These are phyloP conservation scores for Vireo griseus DNA, from an alignment of 2,797 vertebrate species.

Conservation along the genomic window DNA sequence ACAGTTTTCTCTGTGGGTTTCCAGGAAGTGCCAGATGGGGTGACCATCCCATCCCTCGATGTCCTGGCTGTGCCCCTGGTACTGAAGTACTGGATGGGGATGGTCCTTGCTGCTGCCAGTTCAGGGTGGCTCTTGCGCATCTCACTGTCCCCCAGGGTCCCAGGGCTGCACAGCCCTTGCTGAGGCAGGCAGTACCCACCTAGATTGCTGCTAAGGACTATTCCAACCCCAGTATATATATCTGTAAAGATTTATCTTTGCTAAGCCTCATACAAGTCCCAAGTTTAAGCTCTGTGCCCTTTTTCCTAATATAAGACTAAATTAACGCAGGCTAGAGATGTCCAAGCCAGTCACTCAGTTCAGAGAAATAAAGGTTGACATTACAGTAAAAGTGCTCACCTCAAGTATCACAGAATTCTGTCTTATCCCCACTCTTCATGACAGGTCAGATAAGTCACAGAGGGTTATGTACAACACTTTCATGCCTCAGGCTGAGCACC, in stretches of 20 bases:
- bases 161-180: not conserved
- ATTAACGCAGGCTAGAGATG: not conserved
- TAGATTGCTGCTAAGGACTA: not conserved
- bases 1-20: not conserved
- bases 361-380: not conserved
- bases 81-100: not conserved
- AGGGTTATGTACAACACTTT: not conserved
- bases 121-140: not conserved
- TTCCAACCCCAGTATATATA: not conserved
- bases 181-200: not conserved
- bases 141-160: not conserved
- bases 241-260: not conserved
- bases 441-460: not conserved
- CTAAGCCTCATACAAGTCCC: not conserved
- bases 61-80: not conserved
- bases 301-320: not conserved
- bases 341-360: not conserved
- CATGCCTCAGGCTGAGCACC: not conserved
- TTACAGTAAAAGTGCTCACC: not conserved
- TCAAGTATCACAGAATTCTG: not conserved
- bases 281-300: not conserved
- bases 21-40: not conserved
- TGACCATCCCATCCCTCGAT: accelerated
- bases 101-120: not conserved
- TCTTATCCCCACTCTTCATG: not conserved